A percentile compares a stretch with the other conserved stretches of the same genome.
phyloP scores from a whole-genome alignment of 1,140 invertebrate genomes.

The Aphaenogaster rudis region DNA sequence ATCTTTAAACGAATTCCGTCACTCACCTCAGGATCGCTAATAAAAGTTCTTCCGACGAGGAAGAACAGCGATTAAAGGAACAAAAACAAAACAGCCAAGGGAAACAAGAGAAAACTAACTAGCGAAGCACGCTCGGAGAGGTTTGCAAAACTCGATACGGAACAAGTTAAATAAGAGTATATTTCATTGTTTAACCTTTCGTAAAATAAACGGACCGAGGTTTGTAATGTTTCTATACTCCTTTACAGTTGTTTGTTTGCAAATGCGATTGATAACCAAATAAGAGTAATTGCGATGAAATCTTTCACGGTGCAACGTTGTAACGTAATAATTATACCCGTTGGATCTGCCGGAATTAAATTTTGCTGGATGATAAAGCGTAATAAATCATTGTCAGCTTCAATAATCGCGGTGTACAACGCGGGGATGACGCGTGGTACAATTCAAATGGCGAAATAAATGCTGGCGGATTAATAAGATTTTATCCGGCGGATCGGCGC shows the following conservation, averaged over 20 bases:
- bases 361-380: not conserved
- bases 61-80: constrained; percentile 37
- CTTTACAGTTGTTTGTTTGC: constrained; percentile 40
- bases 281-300: constrained; percentile 22
- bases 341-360: constrained; percentile 16
- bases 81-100: constrained; percentile 23
- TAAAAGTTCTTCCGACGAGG: constrained; percentile 33
- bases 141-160: constrained; percentile 37
- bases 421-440: not conserved
- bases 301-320: not conserved
- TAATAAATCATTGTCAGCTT: constrained; percentile 24
- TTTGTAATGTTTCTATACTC: constrained; percentile 20
- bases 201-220: constrained; percentile 19
- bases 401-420: constrained; percentile 1
- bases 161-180: constrained; percentile 50
- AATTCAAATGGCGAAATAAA: constrained; percentile 40
- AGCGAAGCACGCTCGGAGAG: not conserved
- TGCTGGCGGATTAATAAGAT: constrained; percentile 47
- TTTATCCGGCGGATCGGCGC: not conserved
- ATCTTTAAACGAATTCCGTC: constrained; percentile 45
- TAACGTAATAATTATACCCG: constrained; percentile 15
- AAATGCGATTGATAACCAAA: constrained; percentile 40
- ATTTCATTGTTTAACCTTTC: constrained; percentile 52
- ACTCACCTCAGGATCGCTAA: constrained; percentile 34
- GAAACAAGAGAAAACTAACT: constrained; percentile 32